Conservation (phyloP, 2,888 invertebrate species). For the Seira musarum region DNA sequence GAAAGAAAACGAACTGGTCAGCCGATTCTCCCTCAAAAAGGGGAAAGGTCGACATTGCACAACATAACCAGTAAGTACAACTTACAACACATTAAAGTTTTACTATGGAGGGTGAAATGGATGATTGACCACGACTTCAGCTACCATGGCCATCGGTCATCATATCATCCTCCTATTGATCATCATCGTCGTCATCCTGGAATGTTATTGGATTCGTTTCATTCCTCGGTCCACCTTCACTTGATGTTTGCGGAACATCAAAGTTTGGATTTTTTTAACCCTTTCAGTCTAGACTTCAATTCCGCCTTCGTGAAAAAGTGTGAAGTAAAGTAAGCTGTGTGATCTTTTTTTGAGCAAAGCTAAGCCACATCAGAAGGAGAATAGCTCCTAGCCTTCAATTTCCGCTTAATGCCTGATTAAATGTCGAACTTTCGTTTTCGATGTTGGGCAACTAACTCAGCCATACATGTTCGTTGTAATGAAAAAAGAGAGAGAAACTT, state of each 20-base stretch:
- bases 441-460: not conserved
- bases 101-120: not conserved
- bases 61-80: no score
- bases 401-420: conserved; percentile 44
- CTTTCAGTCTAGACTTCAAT: not conserved
- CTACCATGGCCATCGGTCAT: not conserved
- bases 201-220: not conserved
- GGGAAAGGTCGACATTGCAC: not conserved
- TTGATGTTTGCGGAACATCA: no score
- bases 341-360: not conserved
- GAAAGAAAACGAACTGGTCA: not conserved
- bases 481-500: no score
- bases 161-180: not conserved
- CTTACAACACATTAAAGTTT: no score
- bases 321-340: not conserved
- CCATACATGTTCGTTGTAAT: no score
- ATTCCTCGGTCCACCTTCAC: not conserved
- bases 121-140: no score
- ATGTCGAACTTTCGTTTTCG: conserved; percentile 23
- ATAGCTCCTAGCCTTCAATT: conserved; percentile 42
- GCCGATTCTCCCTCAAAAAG: not conserved
- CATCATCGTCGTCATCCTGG: not conserved
- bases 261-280: not conserved
- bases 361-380: not conserved
- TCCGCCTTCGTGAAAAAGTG: not conserved